Percentiles rank a stretch among this genome's conserved stretches.
Evolutionary conservation across 2,797 vertebrate genomes (phyloP).

Genomic region (Rachycentron canadum): DNA sequence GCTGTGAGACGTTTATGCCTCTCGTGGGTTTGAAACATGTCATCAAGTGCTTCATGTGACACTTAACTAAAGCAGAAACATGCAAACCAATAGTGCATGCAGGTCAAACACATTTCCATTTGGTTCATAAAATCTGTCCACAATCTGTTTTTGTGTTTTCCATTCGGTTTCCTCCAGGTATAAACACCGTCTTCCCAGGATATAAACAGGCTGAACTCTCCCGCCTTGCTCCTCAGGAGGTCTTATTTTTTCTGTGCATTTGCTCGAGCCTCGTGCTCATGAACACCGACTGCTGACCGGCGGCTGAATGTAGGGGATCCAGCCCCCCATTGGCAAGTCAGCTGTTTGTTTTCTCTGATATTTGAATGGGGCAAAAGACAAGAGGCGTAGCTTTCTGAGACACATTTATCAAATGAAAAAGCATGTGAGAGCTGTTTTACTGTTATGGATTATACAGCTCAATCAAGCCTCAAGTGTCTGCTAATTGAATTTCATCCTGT

Average conservation of each 20-base stretch:
- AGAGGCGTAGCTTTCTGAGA: neutral
- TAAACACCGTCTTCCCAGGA: slow-evolving; percentile 49
- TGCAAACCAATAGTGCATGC: neutral
- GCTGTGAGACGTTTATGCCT: neutral
- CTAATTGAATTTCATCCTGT: neutral
- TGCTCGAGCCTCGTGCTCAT: slow-evolving; percentile 34
- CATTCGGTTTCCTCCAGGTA: slow-evolving; percentile 27
- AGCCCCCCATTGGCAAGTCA: slow-evolving; percentile 26
- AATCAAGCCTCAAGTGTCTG: neutral
- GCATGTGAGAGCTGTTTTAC: too few species aligned
- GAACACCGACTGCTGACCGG: slow-evolving; percentile 23
- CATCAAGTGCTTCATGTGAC: too few species aligned
- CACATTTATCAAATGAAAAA: too few species aligned
- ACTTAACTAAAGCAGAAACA: neutral
- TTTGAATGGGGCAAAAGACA: slow-evolving; percentile 21
- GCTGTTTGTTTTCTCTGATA: slow-evolving; percentile 39
- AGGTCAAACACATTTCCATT: neutral
- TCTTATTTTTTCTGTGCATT: slow-evolving; percentile 42
- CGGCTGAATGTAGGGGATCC: slow-evolving; percentile 17
- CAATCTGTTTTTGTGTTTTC: slow-evolving; percentile 18
- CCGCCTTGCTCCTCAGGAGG: slow-evolving; percentile 11
- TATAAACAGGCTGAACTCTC: slow-evolving; percentile 34
- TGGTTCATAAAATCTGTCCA: neutral
- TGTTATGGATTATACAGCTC: too few species aligned
- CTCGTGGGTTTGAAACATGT: neutral